phyloP scores from a whole-genome alignment of 2,113 vertebrate species.

The Sturnira hondurensis region DNA sequence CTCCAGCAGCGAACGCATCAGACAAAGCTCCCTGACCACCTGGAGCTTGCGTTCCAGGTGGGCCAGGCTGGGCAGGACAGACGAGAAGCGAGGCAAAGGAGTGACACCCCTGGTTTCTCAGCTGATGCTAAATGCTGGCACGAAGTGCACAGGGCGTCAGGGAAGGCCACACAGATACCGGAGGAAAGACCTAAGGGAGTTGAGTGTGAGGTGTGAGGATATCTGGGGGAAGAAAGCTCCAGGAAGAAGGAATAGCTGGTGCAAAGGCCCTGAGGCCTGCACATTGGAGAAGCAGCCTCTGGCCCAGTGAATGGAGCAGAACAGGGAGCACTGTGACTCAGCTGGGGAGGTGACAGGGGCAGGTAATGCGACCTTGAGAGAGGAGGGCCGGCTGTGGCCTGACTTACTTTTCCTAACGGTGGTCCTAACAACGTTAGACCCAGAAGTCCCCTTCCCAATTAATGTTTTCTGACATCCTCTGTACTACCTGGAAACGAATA shows the following conservation, averaged over 20 bases:
- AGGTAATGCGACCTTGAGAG: not conserved
- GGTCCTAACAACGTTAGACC: not conserved
- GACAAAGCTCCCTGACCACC: not conserved
- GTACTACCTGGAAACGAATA: not conserved
- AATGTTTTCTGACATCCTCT: not conserved
- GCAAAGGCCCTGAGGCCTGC: not conserved
- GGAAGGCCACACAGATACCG: not conserved
- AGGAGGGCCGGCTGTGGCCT: not conserved
- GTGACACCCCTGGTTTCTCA: not conserved
- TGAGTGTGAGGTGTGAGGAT: not conserved
- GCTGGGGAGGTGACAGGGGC: not conserved
- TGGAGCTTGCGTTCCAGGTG: not conserved
- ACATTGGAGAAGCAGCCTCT: not conserved
- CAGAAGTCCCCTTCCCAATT: not conserved
- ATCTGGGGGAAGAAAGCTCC: not conserved
- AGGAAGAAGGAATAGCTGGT: not conserved
- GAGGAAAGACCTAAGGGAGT: not conserved
- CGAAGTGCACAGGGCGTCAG: rapidly evolving
- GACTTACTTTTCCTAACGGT: not conserved
- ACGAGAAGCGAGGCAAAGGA: not conserved
- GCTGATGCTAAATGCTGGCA: not conserved
- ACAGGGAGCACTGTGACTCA: not conserved
- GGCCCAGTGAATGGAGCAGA: not conserved
- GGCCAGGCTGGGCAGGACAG: not conserved
- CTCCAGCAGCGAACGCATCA: not conserved